These are phyloP conservation scores for Phalacrocorax brasilianus DNA, from an alignment of 2,113 vertebrate species.

Conservation along the genomic window DNA sequence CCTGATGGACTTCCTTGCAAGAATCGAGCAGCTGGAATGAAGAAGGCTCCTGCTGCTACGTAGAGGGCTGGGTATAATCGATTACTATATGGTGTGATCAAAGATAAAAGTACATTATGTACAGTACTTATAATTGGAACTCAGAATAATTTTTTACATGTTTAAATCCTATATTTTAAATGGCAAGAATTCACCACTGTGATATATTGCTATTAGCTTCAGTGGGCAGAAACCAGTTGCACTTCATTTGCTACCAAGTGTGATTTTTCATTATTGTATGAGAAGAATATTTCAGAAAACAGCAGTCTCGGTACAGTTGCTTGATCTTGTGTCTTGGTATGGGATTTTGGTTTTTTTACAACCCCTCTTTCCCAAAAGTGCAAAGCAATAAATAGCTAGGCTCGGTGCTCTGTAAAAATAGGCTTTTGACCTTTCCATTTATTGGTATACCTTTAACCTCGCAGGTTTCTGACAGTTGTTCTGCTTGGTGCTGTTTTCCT, in stretches of 20 bases:
- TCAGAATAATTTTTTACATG: neutral
- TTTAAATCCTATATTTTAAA: neutral
- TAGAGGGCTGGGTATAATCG: neutral
- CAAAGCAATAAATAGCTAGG: conserved; percentile 6
- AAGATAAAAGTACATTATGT: neutral
- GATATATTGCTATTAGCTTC: neutral
- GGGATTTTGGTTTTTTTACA: neutral
- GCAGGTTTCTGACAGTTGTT: neutral
- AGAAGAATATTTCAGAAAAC: neutral
- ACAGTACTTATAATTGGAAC: neutral
- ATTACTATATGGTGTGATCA: neutral
- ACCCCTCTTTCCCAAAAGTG: neutral
- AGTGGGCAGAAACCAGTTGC: neutral
- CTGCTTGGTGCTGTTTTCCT: neutral
- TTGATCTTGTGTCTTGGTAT: neutral
- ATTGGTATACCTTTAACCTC: neutral
- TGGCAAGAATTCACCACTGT: neutral
- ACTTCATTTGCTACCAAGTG: neutral
- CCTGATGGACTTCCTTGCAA: neutral
- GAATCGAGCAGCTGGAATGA: neutral
- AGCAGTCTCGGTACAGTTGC: neutral
- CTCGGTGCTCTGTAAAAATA: neutral
- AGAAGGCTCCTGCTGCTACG: neutral
- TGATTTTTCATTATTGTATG: neutral
- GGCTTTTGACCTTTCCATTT: conserved; percentile 14